These are phyloP conservation scores for Acleris sparsana DNA, from an alignment of 2,888 invertebrate species.

Conservation along the genomic window DNA sequence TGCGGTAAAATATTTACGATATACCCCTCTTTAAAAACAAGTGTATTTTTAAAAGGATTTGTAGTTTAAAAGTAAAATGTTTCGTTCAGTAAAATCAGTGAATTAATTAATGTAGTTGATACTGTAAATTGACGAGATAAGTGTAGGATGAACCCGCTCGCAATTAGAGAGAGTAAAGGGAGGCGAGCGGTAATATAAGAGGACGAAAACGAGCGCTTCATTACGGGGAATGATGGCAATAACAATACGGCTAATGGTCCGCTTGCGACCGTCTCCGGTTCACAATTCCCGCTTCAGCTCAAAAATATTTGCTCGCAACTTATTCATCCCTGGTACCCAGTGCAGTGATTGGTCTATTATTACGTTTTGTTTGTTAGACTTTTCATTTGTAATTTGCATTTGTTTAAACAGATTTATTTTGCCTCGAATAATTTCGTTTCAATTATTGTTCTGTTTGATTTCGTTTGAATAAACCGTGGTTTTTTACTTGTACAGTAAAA, in stretches of 20 bases:
- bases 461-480: not conserved
- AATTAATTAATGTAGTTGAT: conserved; percentile 69
- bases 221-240: conserved; percentile 78
- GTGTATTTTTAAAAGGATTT: conserved; percentile 10
- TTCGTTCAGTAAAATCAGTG: conserved; percentile 53
- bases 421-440: not conserved
- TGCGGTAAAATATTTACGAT: conserved; percentile 11
- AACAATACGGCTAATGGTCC: conserved; percentile 81
- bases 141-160: conserved; percentile 67
- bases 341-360: conserved; percentile 39
- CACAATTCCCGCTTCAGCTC: conserved; percentile 63
- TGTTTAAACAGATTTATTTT: too few species aligned
- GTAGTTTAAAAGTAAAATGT: conserved; percentile 43
- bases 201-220: conserved; percentile 80
- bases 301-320: conserved; percentile 60
- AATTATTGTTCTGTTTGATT: conserved; percentile 1
- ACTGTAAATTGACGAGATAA: conserved; percentile 61
- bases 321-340: conserved; percentile 57
- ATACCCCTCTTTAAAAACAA: not conserved
- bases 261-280: conserved; percentile 64
- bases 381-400: conserved; percentile 37
- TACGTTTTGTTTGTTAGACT: conserved; percentile 32
- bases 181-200: conserved; percentile 74
- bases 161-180: conserved; percentile 69
- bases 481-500: too few species aligned